phyloP scores from a whole-genome alignment of 1,140 invertebrate species.

The Diorhabda carinulata region DNA sequence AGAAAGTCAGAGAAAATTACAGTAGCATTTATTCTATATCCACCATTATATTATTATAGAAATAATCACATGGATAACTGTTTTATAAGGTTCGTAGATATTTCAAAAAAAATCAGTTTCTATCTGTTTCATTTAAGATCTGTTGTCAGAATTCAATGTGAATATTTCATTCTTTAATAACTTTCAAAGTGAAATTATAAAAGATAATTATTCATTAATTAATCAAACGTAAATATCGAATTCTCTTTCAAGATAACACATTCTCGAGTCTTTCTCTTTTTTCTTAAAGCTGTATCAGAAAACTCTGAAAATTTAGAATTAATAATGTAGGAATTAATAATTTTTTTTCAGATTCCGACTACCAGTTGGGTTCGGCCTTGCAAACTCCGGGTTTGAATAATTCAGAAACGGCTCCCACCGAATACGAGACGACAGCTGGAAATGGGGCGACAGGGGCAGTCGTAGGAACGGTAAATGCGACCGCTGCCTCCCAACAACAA shows the following conservation, averaged over 20 bases:
- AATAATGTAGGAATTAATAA: constrained; percentile 16
- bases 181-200: too few species aligned
- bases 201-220: too few species aligned
- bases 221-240: background rate
- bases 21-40: too few species aligned
- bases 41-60: too few species aligned
- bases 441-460: background rate
- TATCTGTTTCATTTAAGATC: too few species aligned
- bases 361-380: constrained; percentile 58
- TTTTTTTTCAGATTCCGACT: constrained; percentile 58
- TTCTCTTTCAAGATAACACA: background rate
- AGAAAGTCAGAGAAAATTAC: too few species aligned
- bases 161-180: too few species aligned
- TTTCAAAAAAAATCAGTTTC: too few species aligned
- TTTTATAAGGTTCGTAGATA: too few species aligned
- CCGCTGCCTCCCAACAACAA: constrained; percentile 26
- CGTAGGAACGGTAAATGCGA: constrained; percentile 11
- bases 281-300: background rate
- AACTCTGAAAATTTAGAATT: constrained; percentile 4
- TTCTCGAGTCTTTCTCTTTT: background rate
- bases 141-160: too few species aligned
- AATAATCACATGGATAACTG: too few species aligned
- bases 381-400: constrained; percentile 52
- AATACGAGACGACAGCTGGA: constrained; percentile 31
- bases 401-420: constrained; percentile 38